Evolutionary conservation across 2,888 invertebrate genomes (phyloP), one percentile per base, ranked within the genome.

Genomic region (Dicranocentrus wangi): DNA sequence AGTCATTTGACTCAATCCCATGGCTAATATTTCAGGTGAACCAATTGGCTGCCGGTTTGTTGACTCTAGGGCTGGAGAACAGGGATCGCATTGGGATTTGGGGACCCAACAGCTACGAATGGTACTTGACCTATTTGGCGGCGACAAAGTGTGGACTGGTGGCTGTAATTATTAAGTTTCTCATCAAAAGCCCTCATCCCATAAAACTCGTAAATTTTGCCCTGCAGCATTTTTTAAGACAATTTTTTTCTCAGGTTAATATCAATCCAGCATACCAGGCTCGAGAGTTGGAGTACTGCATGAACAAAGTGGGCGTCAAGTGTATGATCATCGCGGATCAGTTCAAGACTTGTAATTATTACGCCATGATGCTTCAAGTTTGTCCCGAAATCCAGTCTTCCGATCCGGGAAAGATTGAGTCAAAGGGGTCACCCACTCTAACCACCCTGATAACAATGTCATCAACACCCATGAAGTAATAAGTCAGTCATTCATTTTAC

Each of bases 21-120:
- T n/a, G n/a, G n/a, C n/a, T n/a, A n/a, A n/a, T 47, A 88, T 2
- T n/a, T n/a, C n/a, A 94, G 91, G 92, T 92, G 0, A 93, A 94
- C 87, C 90, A 90, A 70, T 87, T 95, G 2, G 95, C 94, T 0
- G 93, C 93, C 0, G 94, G 94, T 0, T 90, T 96, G 0, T 86
- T 91, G n/a, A 91, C 91, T 47, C 87, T 94, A 25, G 95, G 95
- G 0, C 87, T 95, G 19, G 88, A 91, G 73, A 90, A 89, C 28
- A 94, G 94, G 0, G 95, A 96, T 87, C 89, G 93, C 8, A 87
- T 97, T 1, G 95, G 93, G 0, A 90, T 96, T 23, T 95, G 94
- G 93, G 92, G 93, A 0, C 94, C 95, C 0, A 96, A 95, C 89
- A 90, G 90, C 43, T 88, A 91, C 58, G 93, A 95, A 87, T 97